phyloP scores from a whole-genome alignment of 2,888 invertebrate genomes.

The Hirtodrosophila histrioides region DNA sequence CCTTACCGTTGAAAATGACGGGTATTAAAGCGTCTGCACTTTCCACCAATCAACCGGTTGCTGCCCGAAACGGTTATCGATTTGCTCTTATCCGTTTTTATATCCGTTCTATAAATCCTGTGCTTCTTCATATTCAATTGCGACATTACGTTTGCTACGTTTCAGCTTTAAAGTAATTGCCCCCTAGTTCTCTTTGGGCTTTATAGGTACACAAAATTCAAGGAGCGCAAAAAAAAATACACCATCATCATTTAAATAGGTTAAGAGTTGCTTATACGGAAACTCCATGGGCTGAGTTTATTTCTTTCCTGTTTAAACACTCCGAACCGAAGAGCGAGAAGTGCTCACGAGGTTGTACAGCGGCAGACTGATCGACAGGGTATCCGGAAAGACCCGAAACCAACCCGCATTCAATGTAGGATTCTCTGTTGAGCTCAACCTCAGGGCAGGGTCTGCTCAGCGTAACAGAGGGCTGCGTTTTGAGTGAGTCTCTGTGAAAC shows the following conservation, averaged over 20 bases:
- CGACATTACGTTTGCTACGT: background rate
- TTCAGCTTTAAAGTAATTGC: background rate
- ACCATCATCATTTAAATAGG: background rate
- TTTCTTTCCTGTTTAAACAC: background rate
- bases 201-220: background rate
- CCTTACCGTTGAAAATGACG: constrained; percentile 38
- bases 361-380: constrained; percentile 55
- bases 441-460: background rate
- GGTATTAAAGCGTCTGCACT: constrained; percentile 24
- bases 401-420: constrained; percentile 26
- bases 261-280: background rate
- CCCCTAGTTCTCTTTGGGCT: background rate
- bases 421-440: constrained; percentile 19
- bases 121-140: constrained; percentile 35
- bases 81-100: constrained; percentile 30
- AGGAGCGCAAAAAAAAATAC: background rate
- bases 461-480: constrained; percentile 6
- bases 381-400: constrained; percentile 7
- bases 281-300: constrained; percentile 12
- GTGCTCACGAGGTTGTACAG: constrained; percentile 28
- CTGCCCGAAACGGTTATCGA: constrained; percentile 16
- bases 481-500: constrained; percentile 25
- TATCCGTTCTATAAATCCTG: constrained; percentile 22
- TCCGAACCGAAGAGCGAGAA: constrained; percentile 4
- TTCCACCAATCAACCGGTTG: constrained; percentile 23